These are phyloP conservation scores for Mola mola DNA, from an alignment of 2,113 vertebrate species.

Conservation along the genomic window DNA sequence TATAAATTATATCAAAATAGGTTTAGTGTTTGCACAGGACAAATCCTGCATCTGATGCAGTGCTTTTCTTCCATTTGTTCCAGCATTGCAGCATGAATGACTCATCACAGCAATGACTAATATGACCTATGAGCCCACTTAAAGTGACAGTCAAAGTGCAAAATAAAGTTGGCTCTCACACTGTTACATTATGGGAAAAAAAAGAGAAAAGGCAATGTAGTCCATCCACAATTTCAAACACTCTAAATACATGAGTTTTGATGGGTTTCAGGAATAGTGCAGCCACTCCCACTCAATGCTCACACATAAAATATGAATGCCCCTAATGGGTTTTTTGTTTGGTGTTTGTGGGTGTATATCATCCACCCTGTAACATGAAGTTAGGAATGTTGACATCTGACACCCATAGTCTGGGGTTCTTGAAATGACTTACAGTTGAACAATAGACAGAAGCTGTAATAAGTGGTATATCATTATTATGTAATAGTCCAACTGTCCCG, in stretches of 20 bases:
- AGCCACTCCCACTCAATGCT: slow-evolving; percentile 28
- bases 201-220: slow-evolving; percentile 15
- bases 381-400: neutral
- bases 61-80: slow-evolving; percentile 28
- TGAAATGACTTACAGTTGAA: neutral
- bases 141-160: slow-evolving; percentile 65
- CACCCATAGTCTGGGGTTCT: neutral
- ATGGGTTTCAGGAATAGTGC: slow-evolving; percentile 54
- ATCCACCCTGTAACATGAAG: slow-evolving; percentile 1
- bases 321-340: slow-evolving; percentile 8
- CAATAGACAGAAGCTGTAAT: neutral
- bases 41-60: slow-evolving; percentile 36
- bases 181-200: slow-evolving; percentile 31
- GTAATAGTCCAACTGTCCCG: neutral
- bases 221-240: slow-evolving; percentile 46
- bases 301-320: slow-evolving; percentile 25
- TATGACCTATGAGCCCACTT: slow-evolving; percentile 67
- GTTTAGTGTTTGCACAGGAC: neutral
- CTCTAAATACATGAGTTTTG: slow-evolving; percentile 25
- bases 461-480: neutral
- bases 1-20: slow-evolving; percentile 21
- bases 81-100: slow-evolving; percentile 63
- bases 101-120: slow-evolving; percentile 77
- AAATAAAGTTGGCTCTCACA: slow-evolving; percentile 53
- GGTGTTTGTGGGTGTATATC: neutral